Percentiles rank a stretch among this genome's conserved stretches.
phyloP scores from a whole-genome alignment of 2,113 vertebrate species.

The Terrapene triunguis region DNA sequence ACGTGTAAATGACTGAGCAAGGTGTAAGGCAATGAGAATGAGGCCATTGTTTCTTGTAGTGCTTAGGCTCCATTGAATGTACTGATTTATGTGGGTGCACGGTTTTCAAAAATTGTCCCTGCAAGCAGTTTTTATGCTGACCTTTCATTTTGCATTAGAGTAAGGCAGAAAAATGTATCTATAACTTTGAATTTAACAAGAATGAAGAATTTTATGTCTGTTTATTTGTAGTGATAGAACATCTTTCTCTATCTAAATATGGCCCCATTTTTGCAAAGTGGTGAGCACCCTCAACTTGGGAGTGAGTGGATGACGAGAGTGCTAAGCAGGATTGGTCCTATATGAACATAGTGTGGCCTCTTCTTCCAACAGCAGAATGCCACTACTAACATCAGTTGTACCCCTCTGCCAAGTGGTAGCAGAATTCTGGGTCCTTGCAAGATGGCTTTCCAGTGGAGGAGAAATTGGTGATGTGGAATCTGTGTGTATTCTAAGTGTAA shows the following conservation, averaged over 20 bases:
- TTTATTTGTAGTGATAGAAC: background rate
- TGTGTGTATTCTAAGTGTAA: background rate
- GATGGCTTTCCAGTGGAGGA: too few relatives aligned
- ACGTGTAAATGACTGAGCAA: background rate
- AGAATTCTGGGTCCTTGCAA: background rate
- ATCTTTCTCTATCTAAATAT: background rate
- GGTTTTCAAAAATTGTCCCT: background rate
- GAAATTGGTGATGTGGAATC: background rate
- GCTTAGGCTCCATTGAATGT: background rate
- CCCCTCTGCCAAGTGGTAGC: background rate
- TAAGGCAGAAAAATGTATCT: background rate
- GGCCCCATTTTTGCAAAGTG: background rate
- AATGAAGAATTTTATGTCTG: background rate
- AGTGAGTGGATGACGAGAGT: background rate
- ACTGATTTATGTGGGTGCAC: background rate
- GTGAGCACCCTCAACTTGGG: background rate
- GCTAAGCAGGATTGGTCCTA: background rate
- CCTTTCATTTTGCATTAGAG: background rate
- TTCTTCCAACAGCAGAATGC: background rate
- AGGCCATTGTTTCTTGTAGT: background rate
- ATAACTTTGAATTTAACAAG: background rate
- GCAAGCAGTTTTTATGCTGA: background rate
- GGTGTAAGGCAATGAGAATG: background rate
- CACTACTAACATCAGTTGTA: background rate
- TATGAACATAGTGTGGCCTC: background rate